These are phyloP conservation scores for Scaptomyza pallida DNA, from an alignment of 1,140 invertebrate genomes.

Conservation along the genomic window DNA sequence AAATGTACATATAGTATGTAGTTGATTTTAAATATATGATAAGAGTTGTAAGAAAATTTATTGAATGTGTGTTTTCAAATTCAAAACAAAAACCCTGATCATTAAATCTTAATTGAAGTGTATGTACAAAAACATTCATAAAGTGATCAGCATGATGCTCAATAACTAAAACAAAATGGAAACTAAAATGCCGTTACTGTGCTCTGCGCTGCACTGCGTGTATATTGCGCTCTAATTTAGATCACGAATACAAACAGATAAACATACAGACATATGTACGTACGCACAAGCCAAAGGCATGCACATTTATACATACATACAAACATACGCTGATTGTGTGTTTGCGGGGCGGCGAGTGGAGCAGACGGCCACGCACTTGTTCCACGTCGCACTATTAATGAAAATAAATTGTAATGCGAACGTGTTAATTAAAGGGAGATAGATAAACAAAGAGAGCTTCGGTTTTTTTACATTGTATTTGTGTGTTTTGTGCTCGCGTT, in stretches of 20 bases:
- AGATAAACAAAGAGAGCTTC: slow-evolving; percentile 20
- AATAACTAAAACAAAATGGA: slow-evolving; percentile 15
- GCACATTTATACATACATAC: neutral
- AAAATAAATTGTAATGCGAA: slow-evolving; percentile 71
- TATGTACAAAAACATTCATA: too few species aligned
- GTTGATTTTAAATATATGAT: slow-evolving; percentile 25
- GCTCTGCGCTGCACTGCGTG: slow-evolving; percentile 47
- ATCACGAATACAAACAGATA: slow-evolving; percentile 32
- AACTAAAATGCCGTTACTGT: slow-evolving; percentile 59
- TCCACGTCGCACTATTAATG: slow-evolving; percentile 65
- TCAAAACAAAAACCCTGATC: neutral
- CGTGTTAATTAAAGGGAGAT: slow-evolving; percentile 66
- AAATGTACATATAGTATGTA: slow-evolving; percentile 64
- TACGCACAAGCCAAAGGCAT: neutral
- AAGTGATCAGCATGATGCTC: slow-evolving; percentile 1
- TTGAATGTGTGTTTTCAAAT: too few species aligned
- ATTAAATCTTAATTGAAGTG: neutral
- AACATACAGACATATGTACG: slow-evolving; percentile 1
- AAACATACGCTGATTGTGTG: neutral
- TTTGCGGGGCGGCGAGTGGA: slow-evolving; percentile 12
- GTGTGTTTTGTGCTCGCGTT: slow-evolving; percentile 33
- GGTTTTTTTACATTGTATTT: slow-evolving; percentile 8
- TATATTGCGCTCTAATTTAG: slow-evolving; percentile 58
- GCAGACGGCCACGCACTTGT: slow-evolving; percentile 38
- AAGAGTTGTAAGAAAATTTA: neutral